Evolutionary conservation across 2,797 vertebrate genomes (phyloP), one percentile per base, ranked within the genome.

Genomic region (Coregonus suidteri): DNA sequence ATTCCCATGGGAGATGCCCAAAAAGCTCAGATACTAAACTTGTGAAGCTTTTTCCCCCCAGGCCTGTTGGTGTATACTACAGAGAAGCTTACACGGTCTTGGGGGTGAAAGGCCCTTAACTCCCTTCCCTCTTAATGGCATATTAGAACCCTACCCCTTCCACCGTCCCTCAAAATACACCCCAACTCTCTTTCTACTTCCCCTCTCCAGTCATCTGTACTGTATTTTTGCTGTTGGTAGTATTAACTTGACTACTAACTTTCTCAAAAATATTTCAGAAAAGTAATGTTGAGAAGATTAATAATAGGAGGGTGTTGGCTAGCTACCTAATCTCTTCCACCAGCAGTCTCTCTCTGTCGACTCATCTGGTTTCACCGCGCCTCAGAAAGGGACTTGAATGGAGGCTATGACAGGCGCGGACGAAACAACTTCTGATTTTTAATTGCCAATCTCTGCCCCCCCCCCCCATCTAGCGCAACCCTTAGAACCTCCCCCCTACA

Each of bases 1-100:
- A 92, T 99, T 99, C 94, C 93, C 97, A 83, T 99, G 98, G 98
- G 97, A 99, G 94, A 91, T 97, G 82, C 97, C 97, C 93, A 98
- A 96, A 95, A 98, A 99, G 76, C 95, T 99, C 80, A 96, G 97
- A 92, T 97, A 97, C 83, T 99, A 95, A 97, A 94, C 77, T 78
- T 95, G 95, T 96, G 93, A 94, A 95, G 96, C 95, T 95, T 96
- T 95, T 95, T 93, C 93, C 93, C 95, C 94, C 93, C 90, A 95
- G 92, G 95, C 96, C 93, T 89, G 94, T 94, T 96, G 95, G 96
- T 94, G 96, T 98, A 95, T 93, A 93, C 91, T 98, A 98, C 97
- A 98, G 97, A 98, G 96, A 98, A 98, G 97, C 96, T 95, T 95
- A 88, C 95, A 95, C 92, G 94, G 89, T 94, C 92, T 86, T 88